Conservation (phyloP, 2,113 vertebrate genomes). For the Scatophagus argus region DNA sequence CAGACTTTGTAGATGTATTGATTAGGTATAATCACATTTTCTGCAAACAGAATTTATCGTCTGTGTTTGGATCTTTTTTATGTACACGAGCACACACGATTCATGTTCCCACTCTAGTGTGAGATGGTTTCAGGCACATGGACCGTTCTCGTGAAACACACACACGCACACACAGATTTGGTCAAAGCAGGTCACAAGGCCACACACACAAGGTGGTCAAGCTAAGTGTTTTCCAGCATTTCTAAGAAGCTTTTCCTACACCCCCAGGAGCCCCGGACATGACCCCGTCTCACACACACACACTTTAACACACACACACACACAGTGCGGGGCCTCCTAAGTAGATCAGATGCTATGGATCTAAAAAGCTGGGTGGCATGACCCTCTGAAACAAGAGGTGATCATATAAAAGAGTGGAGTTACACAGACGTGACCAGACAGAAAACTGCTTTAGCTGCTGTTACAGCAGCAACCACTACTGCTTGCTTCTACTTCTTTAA, state of each 20-base stretch:
- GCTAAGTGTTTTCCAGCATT: constrained; percentile 72
- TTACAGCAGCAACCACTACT: not conserved
- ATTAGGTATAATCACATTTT: no score
- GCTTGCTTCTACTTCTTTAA: no score
- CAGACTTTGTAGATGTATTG: not conserved
- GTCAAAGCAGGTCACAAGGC: constrained; percentile 63
- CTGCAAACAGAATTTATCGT: not conserved
- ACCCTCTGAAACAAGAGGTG: constrained; percentile 53
- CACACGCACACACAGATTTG: constrained; percentile 44
- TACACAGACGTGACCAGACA: constrained; percentile 18
- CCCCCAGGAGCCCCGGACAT: constrained; percentile 62
- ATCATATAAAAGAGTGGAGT: constrained; percentile 28
- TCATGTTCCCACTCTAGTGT: not conserved
- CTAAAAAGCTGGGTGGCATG: constrained; percentile 74
- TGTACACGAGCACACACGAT: not conserved
- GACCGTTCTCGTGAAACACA: constrained; percentile 8
- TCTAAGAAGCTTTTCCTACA: constrained; percentile 72
- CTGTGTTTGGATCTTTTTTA: not conserved
- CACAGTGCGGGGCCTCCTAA: constrained; percentile 67
- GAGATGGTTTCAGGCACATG: constrained; percentile 8
- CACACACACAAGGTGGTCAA: constrained; percentile 64
- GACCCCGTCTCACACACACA: constrained; percentile 72
- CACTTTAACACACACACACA: constrained; percentile 33
- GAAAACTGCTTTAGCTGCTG: not conserved
- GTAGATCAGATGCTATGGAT: constrained; percentile 79